Percentiles rank a stretch among this genome's conserved stretches.
These are phyloP conservation scores for Peromyscus nudipes DNA, from an alignment of 2,797 vertebrate species.

Conservation along the genomic window DNA sequence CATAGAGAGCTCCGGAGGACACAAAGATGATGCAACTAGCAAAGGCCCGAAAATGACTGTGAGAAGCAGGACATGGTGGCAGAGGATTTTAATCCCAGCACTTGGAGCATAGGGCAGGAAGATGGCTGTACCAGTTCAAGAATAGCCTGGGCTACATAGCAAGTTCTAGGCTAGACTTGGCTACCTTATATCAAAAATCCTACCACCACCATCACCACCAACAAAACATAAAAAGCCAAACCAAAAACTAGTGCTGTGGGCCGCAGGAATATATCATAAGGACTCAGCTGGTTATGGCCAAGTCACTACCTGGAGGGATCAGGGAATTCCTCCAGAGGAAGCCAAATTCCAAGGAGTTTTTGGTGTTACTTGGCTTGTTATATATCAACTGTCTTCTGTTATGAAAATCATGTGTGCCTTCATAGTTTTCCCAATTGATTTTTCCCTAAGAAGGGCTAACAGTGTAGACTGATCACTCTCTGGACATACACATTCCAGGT, in stretches of 20 bases:
- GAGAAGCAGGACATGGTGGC: not conserved
- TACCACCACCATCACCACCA: not conserved
- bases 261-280: too few species aligned
- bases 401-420: too few species aligned
- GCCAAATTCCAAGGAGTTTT: too few species aligned
- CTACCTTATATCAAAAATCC: not conserved
- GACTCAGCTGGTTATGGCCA: too few species aligned
- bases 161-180: not conserved
- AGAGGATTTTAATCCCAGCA: not conserved
- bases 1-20: not conserved
- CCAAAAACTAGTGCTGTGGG: not conserved
- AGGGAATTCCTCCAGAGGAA: too few species aligned
- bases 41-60: not conserved
- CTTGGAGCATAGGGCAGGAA: not conserved
- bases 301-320: too few species aligned
- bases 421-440: too few species aligned
- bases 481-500: too few species aligned
- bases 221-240: not conserved
- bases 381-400: too few species aligned
- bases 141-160: not conserved
- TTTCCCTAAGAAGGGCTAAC: too few species aligned
- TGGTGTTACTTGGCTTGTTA: too few species aligned
- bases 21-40: not conserved
- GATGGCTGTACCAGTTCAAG: not conserved
- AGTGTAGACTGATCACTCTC: too few species aligned